Percentiles rank a stretch among this genome's conserved stretches.
phyloP scores from a whole-genome alignment of 2,888 invertebrate genomes.

The Micropterix aruncella region DNA sequence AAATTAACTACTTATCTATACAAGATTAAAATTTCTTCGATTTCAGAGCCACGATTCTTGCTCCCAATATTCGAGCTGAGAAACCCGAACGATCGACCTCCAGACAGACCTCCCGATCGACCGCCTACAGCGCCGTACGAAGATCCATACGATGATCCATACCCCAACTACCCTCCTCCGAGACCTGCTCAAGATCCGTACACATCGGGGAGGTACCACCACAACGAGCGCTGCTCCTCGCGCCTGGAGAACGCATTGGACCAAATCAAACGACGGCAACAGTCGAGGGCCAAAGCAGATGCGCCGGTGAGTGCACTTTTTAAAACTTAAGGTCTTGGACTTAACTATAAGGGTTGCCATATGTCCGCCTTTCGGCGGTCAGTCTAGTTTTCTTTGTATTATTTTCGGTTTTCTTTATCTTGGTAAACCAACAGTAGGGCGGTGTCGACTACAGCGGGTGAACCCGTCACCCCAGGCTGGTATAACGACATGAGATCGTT shows the following conservation, averaged over 20 bases:
- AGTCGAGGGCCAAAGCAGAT: conserved; percentile 31
- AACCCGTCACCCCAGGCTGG: no score
- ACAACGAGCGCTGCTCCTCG: conserved; percentile 45
- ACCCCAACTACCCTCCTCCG: conserved; percentile 9
- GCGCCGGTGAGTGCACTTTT: no score
- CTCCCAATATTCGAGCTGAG: conserved; percentile 28
- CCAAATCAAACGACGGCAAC: conserved; percentile 42
- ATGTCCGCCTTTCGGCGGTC: no score
- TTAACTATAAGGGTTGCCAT: no score
- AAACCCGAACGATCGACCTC: conserved; percentile 27
- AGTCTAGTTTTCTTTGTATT: no score
- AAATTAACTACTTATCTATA: background rate
- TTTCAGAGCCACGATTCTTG: conserved; percentile 26
- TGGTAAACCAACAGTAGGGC: no score
- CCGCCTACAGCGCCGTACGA: conserved; percentile 3
- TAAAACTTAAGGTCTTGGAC: no score
- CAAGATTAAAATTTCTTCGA: background rate
- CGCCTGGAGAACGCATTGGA: conserved; percentile 53
- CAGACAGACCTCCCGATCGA: conserved; percentile 12
- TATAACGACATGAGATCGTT: no score
- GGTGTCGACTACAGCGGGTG: no score
- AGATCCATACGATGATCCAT: background rate
- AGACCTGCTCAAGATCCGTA: conserved; percentile 22
- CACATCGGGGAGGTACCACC: conserved; percentile 25
- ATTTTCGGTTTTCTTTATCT: no score